A percentile compares a stretch with the other conserved stretches of the same genome.
Evolutionary conservation across 2,113 vertebrate species (phyloP).

Genomic region (Cynopterus brachyotis): DNA sequence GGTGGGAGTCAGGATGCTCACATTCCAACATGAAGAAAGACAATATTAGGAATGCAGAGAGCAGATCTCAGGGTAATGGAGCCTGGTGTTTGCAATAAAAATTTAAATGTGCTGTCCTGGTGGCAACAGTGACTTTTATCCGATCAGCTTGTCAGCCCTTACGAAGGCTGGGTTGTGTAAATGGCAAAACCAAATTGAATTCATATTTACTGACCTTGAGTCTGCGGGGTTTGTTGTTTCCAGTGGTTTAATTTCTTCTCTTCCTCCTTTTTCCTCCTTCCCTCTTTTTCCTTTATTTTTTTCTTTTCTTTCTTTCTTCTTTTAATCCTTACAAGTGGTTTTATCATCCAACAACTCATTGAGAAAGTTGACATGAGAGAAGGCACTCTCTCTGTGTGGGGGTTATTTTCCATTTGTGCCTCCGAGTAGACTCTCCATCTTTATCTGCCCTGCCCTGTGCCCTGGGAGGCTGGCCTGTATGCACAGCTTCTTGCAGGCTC

Average conservation of each 20-base stretch:
- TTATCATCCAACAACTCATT: background rate
- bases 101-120: constrained; percentile 82
- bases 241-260: constrained; percentile 58
- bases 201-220: constrained; percentile 76
- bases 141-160: constrained; percentile 75
- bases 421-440: background rate
- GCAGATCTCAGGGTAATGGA: constrained; percentile 84
- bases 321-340: background rate
- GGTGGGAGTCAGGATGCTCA: constrained; percentile 41
- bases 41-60: constrained; percentile 77
- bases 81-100: constrained; percentile 85
- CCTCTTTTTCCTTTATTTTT: constrained; percentile 15
- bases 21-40: constrained; percentile 61
- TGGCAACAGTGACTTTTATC: constrained; percentile 74
- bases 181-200: constrained; percentile 78
- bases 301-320: background rate
- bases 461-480: fast-evolving
- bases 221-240: constrained; percentile 73
- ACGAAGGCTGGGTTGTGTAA: constrained; percentile 73
- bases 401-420: background rate
- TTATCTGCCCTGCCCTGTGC: fast-evolving
- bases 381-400: too few species aligned
- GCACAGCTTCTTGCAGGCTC: too few species aligned
- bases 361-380: background rate
- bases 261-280: constrained; percentile 55